Base-by-base conservation (phyloP, 1,140 invertebrate genomes). In the Harpegnathos saltator region DNA sequence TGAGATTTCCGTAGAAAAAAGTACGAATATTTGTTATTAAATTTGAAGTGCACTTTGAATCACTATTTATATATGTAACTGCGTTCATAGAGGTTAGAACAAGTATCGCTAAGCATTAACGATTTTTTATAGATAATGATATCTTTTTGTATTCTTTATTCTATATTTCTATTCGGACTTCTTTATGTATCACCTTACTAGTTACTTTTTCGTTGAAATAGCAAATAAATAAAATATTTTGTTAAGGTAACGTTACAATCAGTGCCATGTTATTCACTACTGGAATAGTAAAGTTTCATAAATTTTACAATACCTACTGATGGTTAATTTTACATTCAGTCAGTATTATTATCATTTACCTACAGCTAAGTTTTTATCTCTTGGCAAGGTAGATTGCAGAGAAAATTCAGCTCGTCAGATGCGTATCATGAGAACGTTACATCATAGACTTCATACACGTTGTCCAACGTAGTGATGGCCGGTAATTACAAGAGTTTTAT, bases 401-500 rank as follows among this genome's bases (percentile, higher is more conserved):
- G n/a, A 73, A 22, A 65, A 11, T 44, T 33, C n/a, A 3, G 3
- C 7, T n/a, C 15, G 44, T 14, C 22, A 44, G 22, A 22, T 33
- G 29, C 5, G 29, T 33, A 33, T 56, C 26, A 17, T 19, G n/a
- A 14, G 15, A 24, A 38, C 15, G 0, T 58, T 17, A 1, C 5
- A 14, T 56, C 58, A n/a, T n/a, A 24, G 5, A 14, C 12, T 24
- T 44, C 38, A 11, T 44, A 9, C 9, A 44, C 7, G 33, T 33
- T 44, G 9, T 44, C 38, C 7, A 9, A 44, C 38, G 38, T 44
- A 9, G 38, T 44, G 38, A 96, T 96, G 96, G 95, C 96, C 90
- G 95, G 95, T 84, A 95, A 95, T 88, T 97, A 97, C 91, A 97
- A 96, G 91, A 96, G 96, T 92, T 97, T 97, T 92, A 92, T 97